A percentile compares a stretch with the other conserved stretches of the same genome.
Evolutionary conservation across 1,140 invertebrate genomes (phyloP).

Genomic region (Heliconius melpomene): DNA sequence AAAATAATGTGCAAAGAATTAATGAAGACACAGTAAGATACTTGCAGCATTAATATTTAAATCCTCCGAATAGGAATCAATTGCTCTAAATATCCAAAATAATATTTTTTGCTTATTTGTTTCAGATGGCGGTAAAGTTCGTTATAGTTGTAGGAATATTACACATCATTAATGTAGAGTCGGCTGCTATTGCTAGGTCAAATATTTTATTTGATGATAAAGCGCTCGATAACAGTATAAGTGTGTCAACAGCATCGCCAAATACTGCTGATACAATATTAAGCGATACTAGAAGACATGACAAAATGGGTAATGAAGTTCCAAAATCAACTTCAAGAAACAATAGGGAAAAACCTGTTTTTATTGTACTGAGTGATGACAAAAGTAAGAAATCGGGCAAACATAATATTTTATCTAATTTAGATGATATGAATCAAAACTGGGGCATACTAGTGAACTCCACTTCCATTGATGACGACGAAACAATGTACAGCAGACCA

Average conservation of each 20-base stretch:
- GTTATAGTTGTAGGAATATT: background rate
- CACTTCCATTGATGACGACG: background rate
- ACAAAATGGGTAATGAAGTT: background rate
- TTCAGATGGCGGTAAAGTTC: background rate
- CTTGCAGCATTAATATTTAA: too few relatives aligned
- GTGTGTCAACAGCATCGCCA: background rate
- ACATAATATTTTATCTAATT: background rate
- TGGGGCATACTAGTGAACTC: slow-evolving; percentile 21
- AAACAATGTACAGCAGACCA: slow-evolving; percentile 18
- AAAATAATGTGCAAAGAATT: too few relatives aligned
- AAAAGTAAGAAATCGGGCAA: background rate
- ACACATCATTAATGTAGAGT: background rate
- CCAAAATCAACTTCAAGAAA: background rate
- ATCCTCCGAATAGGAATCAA: too few relatives aligned
- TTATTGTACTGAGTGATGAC: background rate
- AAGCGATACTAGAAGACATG: background rate
- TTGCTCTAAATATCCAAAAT: background rate
- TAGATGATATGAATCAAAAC: slow-evolving; percentile 17
- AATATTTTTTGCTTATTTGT: background rate
- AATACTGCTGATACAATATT: background rate
- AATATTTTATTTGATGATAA: background rate
- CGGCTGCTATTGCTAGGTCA: background rate
- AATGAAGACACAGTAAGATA: too few relatives aligned
- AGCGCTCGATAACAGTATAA: background rate
- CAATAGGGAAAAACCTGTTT: background rate